Evolutionary conservation across 1,140 invertebrate species (phyloP), one percentile per base, ranked within the genome.

Genomic region (Zaprionus davidi): DNA sequence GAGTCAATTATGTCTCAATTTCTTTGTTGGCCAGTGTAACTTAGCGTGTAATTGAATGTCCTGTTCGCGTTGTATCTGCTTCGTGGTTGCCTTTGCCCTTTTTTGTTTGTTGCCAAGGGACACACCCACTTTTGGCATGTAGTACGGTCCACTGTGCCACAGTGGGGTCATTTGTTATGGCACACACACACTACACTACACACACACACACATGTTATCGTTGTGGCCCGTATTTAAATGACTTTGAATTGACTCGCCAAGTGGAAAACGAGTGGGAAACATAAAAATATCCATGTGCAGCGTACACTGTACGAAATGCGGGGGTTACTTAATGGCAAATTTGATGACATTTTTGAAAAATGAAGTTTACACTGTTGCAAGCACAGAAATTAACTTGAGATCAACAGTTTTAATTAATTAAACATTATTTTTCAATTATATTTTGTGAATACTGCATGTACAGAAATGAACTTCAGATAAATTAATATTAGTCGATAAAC

Each of bases 1-100:
- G 2, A 41, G 38, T 2, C 5, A n/a, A 41, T 41, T 24, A 51
- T 51, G 3, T 22, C 3, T 13, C 7, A 1, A 7, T 17, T 17
- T 12, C 3, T 24, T 0, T 51, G 20, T 24, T 55, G 66, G n/a
- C 13, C 20, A 55, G 41, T 62, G 28, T 70, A 15, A 7, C 57
- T 13, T 36, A 44, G 6, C 41, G 41, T 46, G 59, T 60, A 76
- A 76, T 76, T 76, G 68, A 71, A 71, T 76, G 73, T 76, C 73
- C 73, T 76, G 68, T 49, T 46, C 67, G 34, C 15, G n/a, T 11
- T n/a, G 15, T n/a, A n/a, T 41, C 41, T 46, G n/a, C n/a, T 17
- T 6, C 34, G 31, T 41, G 3, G 31, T 24, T 46, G 34, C 9
- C 3, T 13, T 46, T 22, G 20, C 34, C 12, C 12, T 34, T 34